Evolutionary conservation across 2,113 vertebrate genomes (phyloP).

Genomic region (Hymenochirus boettgeri): DNA sequence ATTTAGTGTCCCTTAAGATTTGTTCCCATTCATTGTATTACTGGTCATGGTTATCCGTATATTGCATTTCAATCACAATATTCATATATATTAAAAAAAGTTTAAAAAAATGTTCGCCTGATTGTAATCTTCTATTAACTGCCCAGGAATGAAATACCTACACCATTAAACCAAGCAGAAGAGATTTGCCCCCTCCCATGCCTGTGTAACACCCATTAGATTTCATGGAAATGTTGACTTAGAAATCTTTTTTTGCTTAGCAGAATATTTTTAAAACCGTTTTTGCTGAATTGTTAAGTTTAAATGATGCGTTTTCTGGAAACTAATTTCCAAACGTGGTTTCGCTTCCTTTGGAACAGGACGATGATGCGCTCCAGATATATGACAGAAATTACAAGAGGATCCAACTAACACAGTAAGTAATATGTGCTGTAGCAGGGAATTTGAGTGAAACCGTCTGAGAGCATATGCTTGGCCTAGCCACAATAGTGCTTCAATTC

Average conservation of each 20-base stretch:
- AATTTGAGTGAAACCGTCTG: slow-evolving; percentile 12
- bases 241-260: neutral
- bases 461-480: slow-evolving; percentile 22
- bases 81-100: too few relatives aligned
- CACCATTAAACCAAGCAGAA: too few relatives aligned
- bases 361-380: slow-evolving; percentile 92
- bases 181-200: too few relatives aligned
- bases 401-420: slow-evolving; percentile 98
- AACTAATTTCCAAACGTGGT: slow-evolving; percentile 26
- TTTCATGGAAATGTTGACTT: neutral
- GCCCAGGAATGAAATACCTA: neutral
- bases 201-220: too few relatives aligned
- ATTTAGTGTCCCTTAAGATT: too few relatives aligned
- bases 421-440: slow-evolving; percentile 44
- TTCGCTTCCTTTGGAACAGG: slow-evolving; percentile 61
- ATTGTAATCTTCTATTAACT: too few relatives aligned
- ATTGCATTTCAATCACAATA: too few relatives aligned
- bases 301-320: slow-evolving; percentile 26
- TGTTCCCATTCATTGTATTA: too few relatives aligned
- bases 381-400: slow-evolving; percentile 95
- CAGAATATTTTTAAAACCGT: slow-evolving; percentile 20
- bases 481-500: slow-evolving; percentile 38
- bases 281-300: slow-evolving; percentile 20
- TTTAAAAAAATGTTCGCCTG: too few relatives aligned
- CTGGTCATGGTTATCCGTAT: too few relatives aligned